These are phyloP conservation scores for Harpagifer antarcticus DNA, from an alignment of 2,797 vertebrate genomes.

Conservation along the genomic window DNA sequence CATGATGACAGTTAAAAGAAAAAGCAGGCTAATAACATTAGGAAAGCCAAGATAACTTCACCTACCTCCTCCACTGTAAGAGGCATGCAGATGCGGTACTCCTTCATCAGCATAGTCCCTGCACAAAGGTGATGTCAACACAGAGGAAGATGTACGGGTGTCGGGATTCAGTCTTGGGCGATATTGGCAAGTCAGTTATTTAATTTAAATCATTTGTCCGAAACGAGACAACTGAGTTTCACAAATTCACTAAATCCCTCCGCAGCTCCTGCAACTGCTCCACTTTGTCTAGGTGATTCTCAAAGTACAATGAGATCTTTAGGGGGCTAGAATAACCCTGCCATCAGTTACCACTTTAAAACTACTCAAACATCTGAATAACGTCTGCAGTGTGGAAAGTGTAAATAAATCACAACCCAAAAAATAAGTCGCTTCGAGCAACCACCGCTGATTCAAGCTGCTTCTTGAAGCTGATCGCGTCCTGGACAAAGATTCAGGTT, in stretches of 20 bases:
- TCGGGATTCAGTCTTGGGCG: slow-evolving; percentile 10
- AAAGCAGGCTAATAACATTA: background rate
- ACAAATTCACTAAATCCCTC: background rate
- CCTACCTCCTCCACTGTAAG: slow-evolving; percentile 98
- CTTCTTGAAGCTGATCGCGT: background rate
- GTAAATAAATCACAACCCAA: slow-evolving; percentile 29
- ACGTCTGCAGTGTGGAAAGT: slow-evolving; percentile 9
- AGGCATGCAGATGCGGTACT: slow-evolving; percentile 98
- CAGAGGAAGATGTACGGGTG: background rate
- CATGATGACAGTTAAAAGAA: background rate
- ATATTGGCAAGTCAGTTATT: slow-evolving; percentile 18
- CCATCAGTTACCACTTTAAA: background rate
- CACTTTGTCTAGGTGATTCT: slow-evolving; percentile 24
- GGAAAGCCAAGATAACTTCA: slow-evolving; percentile 28
- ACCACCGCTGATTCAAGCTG: slow-evolving; percentile 17
- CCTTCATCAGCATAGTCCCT: slow-evolving; percentile 95
- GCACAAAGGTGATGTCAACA: slow-evolving; percentile 11
- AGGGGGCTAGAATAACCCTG: background rate
- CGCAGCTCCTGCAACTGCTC: slow-evolving; percentile 22
- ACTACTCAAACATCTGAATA: background rate
- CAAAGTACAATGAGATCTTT: slow-evolving; percentile 1
- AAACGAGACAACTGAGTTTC: background rate
- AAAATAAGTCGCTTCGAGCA: slow-evolving; percentile 30
- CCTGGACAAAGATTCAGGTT: background rate
- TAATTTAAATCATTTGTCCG: background rate